Conservation (phyloP, 2,797 vertebrate species). For the Parambassis ranga region DNA sequence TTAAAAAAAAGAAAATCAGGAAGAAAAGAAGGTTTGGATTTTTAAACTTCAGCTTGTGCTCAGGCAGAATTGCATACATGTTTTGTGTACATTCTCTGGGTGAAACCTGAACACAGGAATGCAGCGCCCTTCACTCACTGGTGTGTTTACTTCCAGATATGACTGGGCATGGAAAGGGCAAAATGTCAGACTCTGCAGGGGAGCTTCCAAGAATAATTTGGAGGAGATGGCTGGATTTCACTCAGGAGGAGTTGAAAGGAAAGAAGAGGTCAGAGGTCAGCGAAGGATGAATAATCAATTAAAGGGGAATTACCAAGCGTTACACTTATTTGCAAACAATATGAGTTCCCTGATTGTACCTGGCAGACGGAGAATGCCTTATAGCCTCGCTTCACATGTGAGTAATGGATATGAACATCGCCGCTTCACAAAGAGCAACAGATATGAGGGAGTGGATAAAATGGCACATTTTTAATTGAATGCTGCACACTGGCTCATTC, state of each 20-base stretch:
- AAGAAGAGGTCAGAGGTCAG: conserved; percentile 59
- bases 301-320: conserved; percentile 66
- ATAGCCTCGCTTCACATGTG: conserved; percentile 13
- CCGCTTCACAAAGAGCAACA: conserved; percentile 53
- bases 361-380: conserved; percentile 37
- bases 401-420: conserved; percentile 56
- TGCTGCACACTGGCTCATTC: conserved; percentile 52
- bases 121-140: conserved; percentile 18
- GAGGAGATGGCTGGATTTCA: conserved; percentile 70
- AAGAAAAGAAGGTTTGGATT: not conserved
- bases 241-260: conserved; percentile 58
- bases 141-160: conserved; percentile 64
- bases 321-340: conserved; percentile 70
- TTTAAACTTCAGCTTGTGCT: not conserved
- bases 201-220: conserved; percentile 75
- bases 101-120: conserved; percentile 50
- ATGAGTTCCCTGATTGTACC: conserved; percentile 48
- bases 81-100: conserved; percentile 15
- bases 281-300: conserved; percentile 69
- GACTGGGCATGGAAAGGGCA: conserved; percentile 56
- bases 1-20: not conserved
- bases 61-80: not conserved
- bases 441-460: conserved; percentile 45
- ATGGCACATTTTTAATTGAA: conserved; percentile 69
- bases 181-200: conserved; percentile 69